Evolutionary conservation across 2,888 invertebrate genomes (phyloP), one percentile per base, ranked within the genome.

Genomic region (Dione vanillae): DNA sequence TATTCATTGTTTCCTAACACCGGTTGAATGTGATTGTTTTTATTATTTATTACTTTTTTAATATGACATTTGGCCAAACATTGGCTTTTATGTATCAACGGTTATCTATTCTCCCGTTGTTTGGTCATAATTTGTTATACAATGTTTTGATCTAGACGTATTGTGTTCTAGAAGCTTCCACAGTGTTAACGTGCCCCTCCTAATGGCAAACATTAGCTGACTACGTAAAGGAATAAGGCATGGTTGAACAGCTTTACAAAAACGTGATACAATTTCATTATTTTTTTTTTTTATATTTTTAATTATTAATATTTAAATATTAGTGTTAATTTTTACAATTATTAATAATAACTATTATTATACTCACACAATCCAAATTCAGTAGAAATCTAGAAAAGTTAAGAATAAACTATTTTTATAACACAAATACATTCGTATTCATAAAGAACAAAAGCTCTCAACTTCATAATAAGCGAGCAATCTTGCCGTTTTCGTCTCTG

Each of bases 381-480:
- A n/a, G 10, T 37, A 54, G 35, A 47, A 37, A 54, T 37, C 9
- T 54, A 37, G 49, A 20, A 20, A 49, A 49, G 49, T 43, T 41
- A 59, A 41, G 10, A 35, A 37, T 9, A 59, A 14, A 27, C 10
- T 43, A 43, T 59, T n/a, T 62, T 62, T 35, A 49, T 62, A 20
- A 37, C n/a, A 54, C 35, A 54, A 35, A 54, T 45, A 47, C 27
- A 16, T 35, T 62, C 35, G 19, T 59, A 43, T 45, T 54, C 45
- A 67, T 89, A 90, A 87, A 85, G 85, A 82, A 85, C 82, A 84
- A 85, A 61, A 47, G 49, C 49, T 37, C 35, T 64, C 40, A 61
- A 61, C 27, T 61, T 61, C 27, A 37, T 91, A 92, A 92, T 91
- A 88, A 90, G 87, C 88, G 91, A 87, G 91, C 89, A 91, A 91